phyloP scores from a whole-genome alignment of 2,113 vertebrate species.

The Limanda limanda region DNA sequence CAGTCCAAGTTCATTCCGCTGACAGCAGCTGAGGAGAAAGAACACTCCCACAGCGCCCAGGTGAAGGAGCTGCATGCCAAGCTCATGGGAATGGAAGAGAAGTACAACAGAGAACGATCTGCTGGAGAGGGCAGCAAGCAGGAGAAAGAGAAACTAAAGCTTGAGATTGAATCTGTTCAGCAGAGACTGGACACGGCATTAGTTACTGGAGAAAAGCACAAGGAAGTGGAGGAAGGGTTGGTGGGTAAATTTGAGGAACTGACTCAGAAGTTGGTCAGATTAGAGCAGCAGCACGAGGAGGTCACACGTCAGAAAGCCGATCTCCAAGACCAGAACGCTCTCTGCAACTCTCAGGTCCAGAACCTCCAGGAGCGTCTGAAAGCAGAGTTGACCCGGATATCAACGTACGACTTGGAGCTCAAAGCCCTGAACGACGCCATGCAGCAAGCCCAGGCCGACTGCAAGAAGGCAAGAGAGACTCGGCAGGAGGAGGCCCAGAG shows the following conservation, averaged over 20 bases:
- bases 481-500: conserved; percentile 75
- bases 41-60: conserved; percentile 78
- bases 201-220: conserved; percentile 77
- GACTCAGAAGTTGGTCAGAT: conserved; percentile 72
- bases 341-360: conserved; percentile 75
- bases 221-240: conserved; percentile 76
- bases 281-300: conserved; percentile 79
- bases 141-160: conserved; percentile 83
- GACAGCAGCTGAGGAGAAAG: conserved; percentile 83
- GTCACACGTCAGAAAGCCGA: conserved; percentile 67
- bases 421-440: conserved; percentile 75
- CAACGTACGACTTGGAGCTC: conserved; percentile 83
- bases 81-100: conserved; percentile 79
- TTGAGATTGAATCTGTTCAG: conserved; percentile 80
- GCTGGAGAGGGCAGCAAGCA: conserved; percentile 66
- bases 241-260: conserved; percentile 76
- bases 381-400: conserved; percentile 72
- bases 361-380: conserved; percentile 77
- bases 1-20: conserved; percentile 88
- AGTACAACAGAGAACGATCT: conserved; percentile 69
- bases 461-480: conserved; percentile 72
- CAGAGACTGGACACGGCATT: conserved; percentile 80
- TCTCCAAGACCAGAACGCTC: conserved; percentile 73
- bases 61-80: conserved; percentile 81
- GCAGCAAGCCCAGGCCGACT: conserved; percentile 81